A percentile compares a stretch with the other conserved stretches of the same genome.
Evolutionary conservation across 2,797 vertebrate species (phyloP).

Genomic region (Pseudochirops cupreus): DNA sequence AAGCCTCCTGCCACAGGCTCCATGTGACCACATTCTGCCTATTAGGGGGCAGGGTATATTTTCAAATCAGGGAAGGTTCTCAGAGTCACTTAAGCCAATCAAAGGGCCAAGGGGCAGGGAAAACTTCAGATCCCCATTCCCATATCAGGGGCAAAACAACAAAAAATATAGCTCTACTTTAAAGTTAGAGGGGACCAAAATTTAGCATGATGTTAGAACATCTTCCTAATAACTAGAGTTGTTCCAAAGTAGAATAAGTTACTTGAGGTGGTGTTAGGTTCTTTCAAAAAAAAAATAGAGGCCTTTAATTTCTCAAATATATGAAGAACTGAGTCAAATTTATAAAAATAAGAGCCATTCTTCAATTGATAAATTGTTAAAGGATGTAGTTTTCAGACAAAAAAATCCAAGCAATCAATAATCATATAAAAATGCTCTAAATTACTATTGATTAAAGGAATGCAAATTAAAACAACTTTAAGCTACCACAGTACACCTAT

Average conservation of each 20-base stretch:
- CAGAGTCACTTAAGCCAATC: too few relatives aligned
- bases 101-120: too few relatives aligned
- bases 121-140: too few relatives aligned
- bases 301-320: not conserved
- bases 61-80: too few relatives aligned
- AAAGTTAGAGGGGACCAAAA: not conserved
- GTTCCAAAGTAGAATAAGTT: not conserved
- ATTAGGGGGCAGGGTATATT: too few relatives aligned
- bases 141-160: not conserved
- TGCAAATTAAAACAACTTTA: too few relatives aligned
- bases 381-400: too few relatives aligned
- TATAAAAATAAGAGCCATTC: not conserved
- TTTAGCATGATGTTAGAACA: not conserved
- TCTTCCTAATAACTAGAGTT: not conserved
- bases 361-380: not conserved
- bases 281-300: not conserved
- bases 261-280: not conserved
- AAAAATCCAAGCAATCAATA: not conserved
- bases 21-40: too few relatives aligned
- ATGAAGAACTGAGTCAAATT: not conserved
- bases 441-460: too few relatives aligned
- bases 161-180: not conserved
- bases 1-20: too few relatives aligned
- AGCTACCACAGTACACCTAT: not conserved
- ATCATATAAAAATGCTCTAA: not conserved